phyloP scores from a whole-genome alignment of 2,113 vertebrate species.

The Corvus moneduloides region DNA sequence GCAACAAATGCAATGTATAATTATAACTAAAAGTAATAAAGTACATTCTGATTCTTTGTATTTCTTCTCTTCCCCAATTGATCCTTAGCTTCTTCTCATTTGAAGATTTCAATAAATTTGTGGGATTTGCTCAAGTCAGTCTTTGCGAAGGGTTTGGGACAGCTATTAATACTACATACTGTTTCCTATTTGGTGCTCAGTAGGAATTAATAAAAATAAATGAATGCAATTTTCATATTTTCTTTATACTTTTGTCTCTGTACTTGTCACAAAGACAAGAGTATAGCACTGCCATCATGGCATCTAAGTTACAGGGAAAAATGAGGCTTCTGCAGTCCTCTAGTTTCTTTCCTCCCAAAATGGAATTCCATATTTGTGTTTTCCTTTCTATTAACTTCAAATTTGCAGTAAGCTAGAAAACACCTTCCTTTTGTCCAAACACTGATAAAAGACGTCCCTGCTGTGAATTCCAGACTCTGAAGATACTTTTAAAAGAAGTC shows the following conservation, averaged over 20 bases:
- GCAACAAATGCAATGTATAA: not conserved
- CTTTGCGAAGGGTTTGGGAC: not conserved
- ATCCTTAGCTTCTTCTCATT: not conserved
- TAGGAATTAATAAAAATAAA: not conserved
- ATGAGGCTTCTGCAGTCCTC: not conserved
- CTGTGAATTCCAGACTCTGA: conserved; percentile 18
- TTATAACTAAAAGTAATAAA: not conserved
- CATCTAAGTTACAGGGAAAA: not conserved
- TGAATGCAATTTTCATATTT: not conserved
- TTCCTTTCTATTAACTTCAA: not conserved
- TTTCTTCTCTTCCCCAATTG: not conserved
- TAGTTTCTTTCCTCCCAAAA: not conserved
- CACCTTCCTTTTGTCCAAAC: not conserved
- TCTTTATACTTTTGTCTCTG: not conserved
- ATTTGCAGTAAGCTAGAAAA: not conserved
- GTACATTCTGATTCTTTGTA: not conserved
- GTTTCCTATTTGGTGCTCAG: not conserved
- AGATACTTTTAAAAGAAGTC: not conserved
- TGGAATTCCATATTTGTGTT: not conserved
- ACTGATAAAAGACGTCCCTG: not conserved
- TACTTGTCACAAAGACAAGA: not conserved
- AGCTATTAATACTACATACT: not conserved
- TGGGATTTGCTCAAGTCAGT: not conserved
- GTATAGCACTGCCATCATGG: not conserved
- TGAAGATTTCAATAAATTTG: not conserved